Base-by-base conservation (phyloP, 1,140 invertebrate genomes). In the Pemphigus obesinymphae region DNA sequence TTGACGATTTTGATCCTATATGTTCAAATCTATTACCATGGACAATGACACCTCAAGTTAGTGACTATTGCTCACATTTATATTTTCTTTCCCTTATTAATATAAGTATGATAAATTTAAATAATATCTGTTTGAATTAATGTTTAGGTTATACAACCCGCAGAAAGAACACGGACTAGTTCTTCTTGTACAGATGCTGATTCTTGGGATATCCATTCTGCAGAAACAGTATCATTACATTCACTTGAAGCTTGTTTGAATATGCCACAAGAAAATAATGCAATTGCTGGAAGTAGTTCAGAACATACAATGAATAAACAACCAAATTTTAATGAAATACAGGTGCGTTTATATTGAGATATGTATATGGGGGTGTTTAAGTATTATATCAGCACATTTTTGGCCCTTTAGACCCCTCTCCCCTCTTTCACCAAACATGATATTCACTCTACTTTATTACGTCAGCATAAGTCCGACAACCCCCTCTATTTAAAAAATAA, bases 241-340 rank as follows among this genome's bases (percentile, higher is more conserved):
- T 85, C 85, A 55, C 80, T 85, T 26, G 85, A 85, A 31, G 61
- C 84, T 26, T 61, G 55, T 63, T 63, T 37, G 86, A 88, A 82
- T 85, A 85, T 82, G 70, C 85, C 15, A 84, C 83, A n/a, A 86
- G 82, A 48, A 87, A 87, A 31, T 85, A 55, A 55, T 45, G 34
- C 17, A 83, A 63, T 85, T 85, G 37, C 20, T 82, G n/a, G 68
- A 84, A 15, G 85, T 87, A 29, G 85, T 84, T 81, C 84, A 80
- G 29, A 82, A 84, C 23, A 53, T 84, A 13, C 85, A 85, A 70
- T 89, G 86, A 84, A 85, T 88, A 29, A 85, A 89, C 34, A 88
- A 89, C 78, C 86, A 88, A 82, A 89, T 90, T 76, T 89, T 90
- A 6, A 90, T 88, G 0, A 88, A 89, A 0, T 87, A 87, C 11